These are phyloP conservation scores for Lasioglossum calceatum DNA, from an alignment of 2,888 invertebrate genomes.

Conservation along the genomic window DNA sequence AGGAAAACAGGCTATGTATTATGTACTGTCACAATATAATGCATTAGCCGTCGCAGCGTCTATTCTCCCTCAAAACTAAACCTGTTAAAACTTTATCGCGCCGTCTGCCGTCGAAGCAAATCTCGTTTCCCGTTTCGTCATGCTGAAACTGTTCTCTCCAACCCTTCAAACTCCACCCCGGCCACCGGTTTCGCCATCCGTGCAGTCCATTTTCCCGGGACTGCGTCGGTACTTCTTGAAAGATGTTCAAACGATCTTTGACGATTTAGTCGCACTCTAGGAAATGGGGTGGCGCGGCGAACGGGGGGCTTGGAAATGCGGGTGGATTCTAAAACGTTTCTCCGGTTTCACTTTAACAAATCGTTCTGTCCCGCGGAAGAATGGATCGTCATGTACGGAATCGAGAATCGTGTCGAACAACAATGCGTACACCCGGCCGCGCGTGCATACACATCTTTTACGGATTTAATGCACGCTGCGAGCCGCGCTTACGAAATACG, in stretches of 20 bases:
- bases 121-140: constrained; percentile 30
- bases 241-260: constrained; percentile 47
- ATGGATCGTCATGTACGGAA: constrained; percentile 15
- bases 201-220: constrained; percentile 26
- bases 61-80: constrained; percentile 14
- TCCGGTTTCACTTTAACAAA: constrained; percentile 46
- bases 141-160: constrained; percentile 24
- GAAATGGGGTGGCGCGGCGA: constrained; percentile 29
- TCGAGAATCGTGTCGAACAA: constrained; percentile 26
- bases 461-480: constrained; percentile 2
- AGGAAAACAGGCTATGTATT: background rate
- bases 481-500: background rate
- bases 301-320: background rate
- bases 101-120: constrained; percentile 20
- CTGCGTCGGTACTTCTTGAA: constrained; percentile 19
- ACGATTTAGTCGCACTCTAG: constrained; percentile 46
- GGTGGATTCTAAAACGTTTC: constrained; percentile 30
- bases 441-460: background rate
- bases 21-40: constrained; percentile 17
- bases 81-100: constrained; percentile 33
- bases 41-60: constrained; percentile 10
- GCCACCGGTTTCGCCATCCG: background rate
- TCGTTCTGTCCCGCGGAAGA: constrained; percentile 28
- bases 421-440: constrained; percentile 1
- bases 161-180: background rate